Evolutionary conservation across 2,113 vertebrate genomes (phyloP).

Genomic region (Platycercus adscitus): DNA sequence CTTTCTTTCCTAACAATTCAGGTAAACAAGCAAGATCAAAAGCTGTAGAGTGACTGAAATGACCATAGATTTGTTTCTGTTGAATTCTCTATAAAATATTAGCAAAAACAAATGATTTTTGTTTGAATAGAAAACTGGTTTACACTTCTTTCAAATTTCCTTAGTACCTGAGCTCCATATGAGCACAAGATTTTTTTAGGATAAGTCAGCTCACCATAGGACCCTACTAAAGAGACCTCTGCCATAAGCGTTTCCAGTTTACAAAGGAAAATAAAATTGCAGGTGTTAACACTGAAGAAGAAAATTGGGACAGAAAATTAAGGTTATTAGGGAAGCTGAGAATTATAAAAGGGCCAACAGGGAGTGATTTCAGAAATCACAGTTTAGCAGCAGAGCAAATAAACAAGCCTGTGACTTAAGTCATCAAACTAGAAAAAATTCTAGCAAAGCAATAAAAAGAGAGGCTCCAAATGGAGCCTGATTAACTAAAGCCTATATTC

Average conservation of each 20-base stretch:
- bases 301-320: slow-evolving; percentile 32
- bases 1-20: not conserved
- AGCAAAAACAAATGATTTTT: not conserved
- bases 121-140: not conserved
- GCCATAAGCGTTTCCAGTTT: not conserved
- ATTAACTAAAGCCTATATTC: not conserved
- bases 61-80: not conserved
- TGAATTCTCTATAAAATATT: not conserved
- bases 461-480: not conserved
- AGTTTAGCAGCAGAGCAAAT: slow-evolving; percentile 43
- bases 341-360: slow-evolving; percentile 15
- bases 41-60: not conserved
- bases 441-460: not conserved
- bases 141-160: not conserved
- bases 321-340: slow-evolving; percentile 20
- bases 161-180: not conserved
- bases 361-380: slow-evolving; percentile 37
- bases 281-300: slow-evolving; percentile 10
- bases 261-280: slow-evolving; percentile 12
- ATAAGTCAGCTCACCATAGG: not conserved
- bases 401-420: slow-evolving; percentile 5
- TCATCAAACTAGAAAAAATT: not conserved
- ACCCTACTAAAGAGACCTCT: not conserved
- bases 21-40: not conserved
- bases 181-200: not conserved